Base-by-base conservation (phyloP, 2,797 vertebrate species). In the Acrossocheilus wenchowensis region DNA sequence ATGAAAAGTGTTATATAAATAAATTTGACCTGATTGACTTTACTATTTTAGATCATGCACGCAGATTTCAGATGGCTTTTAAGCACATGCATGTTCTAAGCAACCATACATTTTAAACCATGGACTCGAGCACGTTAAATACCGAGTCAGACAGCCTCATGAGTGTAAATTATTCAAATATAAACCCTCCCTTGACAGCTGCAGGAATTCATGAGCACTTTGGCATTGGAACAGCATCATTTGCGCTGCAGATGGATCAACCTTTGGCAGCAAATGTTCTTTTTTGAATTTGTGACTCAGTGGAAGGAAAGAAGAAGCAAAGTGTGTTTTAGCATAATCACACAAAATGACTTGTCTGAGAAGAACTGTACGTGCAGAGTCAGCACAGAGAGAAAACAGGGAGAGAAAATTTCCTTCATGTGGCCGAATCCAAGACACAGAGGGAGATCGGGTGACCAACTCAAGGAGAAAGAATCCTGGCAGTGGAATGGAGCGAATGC, bases 261-360 rank as follows among this genome's bases (percentile, higher is more conserved):
- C 72, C 52, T 72, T 82, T 79, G 81, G 66, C 75, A 82, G 23
- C 39, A 85, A 81, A 64, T 72, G 52, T 41, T 43, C n/a, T 23
- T 64, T 85, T 78, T 78, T 69, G 36, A 15, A 75, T 75, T 64
- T 82, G 64, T 73, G 79, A 86, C 78, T 87, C 89, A 83, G 43
- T 72, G 78, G 78, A 83, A 82, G 64, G 74, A 78, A 90, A 78
- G 41, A 83, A 68, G 60, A n/a, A 54, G 48, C 50, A 39, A 84
- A 71, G 84, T 30, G 60, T 14, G 41, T 78, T 71, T 74, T 84
- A 87, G 77, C 57, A 60, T 57, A 86, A n/a, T 86, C 68, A 39
- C 74, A 89, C 77, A 60, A 88, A 86, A 66, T 86, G 66, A 85
- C 54, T 87, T 85, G 80, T 87, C 82, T 82, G 80, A 77, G 43